Percentiles rank a stretch among this genome's conserved stretches.
Conservation (phyloP, 2,888 invertebrate genomes). For the Hedya salicella region DNA sequence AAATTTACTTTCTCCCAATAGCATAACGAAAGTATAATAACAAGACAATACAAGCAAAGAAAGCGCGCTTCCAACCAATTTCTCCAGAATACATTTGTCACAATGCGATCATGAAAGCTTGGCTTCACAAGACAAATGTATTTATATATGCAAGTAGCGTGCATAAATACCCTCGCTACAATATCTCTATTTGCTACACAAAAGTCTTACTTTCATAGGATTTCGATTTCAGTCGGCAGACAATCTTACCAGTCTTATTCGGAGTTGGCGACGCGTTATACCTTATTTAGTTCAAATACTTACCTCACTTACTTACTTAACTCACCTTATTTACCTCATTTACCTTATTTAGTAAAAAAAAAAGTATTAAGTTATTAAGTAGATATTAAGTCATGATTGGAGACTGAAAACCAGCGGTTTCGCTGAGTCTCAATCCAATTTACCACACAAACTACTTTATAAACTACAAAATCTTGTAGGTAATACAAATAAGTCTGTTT, state of each 20-base stretch:
- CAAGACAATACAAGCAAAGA: background rate
- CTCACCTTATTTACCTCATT: too few species aligned
- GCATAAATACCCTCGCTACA: slow-evolving; percentile 13
- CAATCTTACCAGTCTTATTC: slow-evolving; percentile 31
- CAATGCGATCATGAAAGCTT: slow-evolving; percentile 8
- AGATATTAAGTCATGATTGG: too few species aligned
- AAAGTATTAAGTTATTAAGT: too few species aligned
- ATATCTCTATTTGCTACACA: slow-evolving; percentile 2
- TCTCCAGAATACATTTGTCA: slow-evolving; percentile 8
- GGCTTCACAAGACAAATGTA: slow-evolving; percentile 2
- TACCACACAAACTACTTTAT: too few species aligned
- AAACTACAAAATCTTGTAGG: too few species aligned
- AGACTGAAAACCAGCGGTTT: too few species aligned
- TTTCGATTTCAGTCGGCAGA: slow-evolving; percentile 34
- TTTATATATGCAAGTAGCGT: background rate
- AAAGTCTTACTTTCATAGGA: slow-evolving; percentile 34
- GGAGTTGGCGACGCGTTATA: slow-evolving; percentile 6
- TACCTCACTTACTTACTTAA: too few species aligned
- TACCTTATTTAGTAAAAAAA: too few species aligned
- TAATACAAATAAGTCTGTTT: too few species aligned
- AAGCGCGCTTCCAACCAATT: slow-evolving; percentile 22
- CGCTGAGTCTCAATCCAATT: too few species aligned
- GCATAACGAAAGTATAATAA: slow-evolving; percentile 20
- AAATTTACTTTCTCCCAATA: background rate
- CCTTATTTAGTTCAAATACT: background rate